These are phyloP conservation scores for Microctenopoma lineatum DNA, from an alignment of 2,797 vertebrate species.

Conservation along the genomic window DNA sequence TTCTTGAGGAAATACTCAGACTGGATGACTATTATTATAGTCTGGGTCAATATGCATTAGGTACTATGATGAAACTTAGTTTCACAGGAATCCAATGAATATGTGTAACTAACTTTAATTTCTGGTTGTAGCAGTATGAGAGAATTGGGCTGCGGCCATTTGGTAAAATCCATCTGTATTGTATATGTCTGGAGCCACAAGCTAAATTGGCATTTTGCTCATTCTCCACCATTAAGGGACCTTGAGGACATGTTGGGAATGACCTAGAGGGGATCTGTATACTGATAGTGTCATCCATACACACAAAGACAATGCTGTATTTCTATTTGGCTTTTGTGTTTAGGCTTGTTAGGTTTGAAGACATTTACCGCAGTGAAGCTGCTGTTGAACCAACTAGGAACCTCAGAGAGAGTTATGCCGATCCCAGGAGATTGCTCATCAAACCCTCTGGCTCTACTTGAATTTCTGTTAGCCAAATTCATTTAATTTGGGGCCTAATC, in stretches of 20 bases:
- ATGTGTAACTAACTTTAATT: background rate
- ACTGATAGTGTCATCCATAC: background rate
- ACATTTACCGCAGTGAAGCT: too few relatives aligned
- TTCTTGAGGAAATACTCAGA: constrained; percentile 1
- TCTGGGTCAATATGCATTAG: background rate
- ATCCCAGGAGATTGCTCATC: background rate
- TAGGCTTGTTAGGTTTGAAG: too few relatives aligned
- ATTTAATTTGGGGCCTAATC: too few relatives aligned
- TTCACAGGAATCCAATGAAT: constrained; percentile 7
- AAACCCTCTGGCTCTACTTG: background rate
- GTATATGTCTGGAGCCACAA: constrained; percentile 17
- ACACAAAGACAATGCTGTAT: background rate
- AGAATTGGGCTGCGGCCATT: constrained; percentile 46
- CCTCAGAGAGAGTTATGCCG: background rate
- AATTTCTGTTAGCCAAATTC: too few relatives aligned
- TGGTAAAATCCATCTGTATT: constrained; percentile 37
- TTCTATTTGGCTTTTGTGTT: too few relatives aligned
- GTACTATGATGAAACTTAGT: background rate
- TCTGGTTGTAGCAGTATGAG: constrained; percentile 21
- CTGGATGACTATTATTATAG: background rate
- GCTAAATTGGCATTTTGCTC: background rate
- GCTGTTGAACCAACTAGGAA: too few relatives aligned
- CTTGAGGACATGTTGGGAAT: background rate
- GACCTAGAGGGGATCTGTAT: background rate
- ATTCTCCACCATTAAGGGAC: background rate